Evolutionary conservation across 2,113 vertebrate species (phyloP), one percentile per base, ranked within the genome.

Genomic region (Leiothrix lutea): DNA sequence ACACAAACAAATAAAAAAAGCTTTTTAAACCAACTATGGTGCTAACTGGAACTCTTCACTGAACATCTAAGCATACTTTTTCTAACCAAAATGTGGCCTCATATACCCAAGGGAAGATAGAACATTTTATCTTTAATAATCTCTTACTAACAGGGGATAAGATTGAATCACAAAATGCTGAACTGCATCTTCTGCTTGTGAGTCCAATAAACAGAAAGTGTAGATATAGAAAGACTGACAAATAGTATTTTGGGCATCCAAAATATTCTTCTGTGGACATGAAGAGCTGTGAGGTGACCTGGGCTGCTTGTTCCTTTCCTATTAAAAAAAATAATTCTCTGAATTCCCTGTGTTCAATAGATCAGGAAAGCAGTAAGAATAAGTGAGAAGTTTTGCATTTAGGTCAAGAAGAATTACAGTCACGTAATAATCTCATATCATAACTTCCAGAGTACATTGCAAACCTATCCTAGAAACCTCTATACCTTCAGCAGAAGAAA

Each of bases 1-100:
- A 91, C 51, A 95, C 20, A 62, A 90, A 87, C 50, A 96, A 86
- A 91, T 45, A 88, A 90, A 94, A 89, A 91, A 57, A 28, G 31
- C 14, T 80, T 88, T 73, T 69, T 86, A 77, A 91, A 91, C 47
- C 53, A 94, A 65, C 73, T 78, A 42, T 86, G 40, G 88, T 89
- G 65, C 12, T 91, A 92, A 84, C 26, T 74, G 69, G 31, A 72
- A 51, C 72, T 94, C 54, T 91, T 94, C 61, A 67, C 58, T 77
- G 58, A 57, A 87, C 62, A 90, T 73, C 47, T 88, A 95, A 84
- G 42, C 58, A 66, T 79, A 92, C 60, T 12, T 86, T 92, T 86
- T 35, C 54, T 85, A 92, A 91, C 24, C 19, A 82, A 94, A 93
- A 91, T 54, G 33, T 87, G 28, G 45, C 62, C 25, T 88, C 50